Percentiles rank a stretch among this genome's conserved stretches.
phyloP scores from a whole-genome alignment of 2,113 vertebrate genomes.

The Oreamnos americanus region DNA sequence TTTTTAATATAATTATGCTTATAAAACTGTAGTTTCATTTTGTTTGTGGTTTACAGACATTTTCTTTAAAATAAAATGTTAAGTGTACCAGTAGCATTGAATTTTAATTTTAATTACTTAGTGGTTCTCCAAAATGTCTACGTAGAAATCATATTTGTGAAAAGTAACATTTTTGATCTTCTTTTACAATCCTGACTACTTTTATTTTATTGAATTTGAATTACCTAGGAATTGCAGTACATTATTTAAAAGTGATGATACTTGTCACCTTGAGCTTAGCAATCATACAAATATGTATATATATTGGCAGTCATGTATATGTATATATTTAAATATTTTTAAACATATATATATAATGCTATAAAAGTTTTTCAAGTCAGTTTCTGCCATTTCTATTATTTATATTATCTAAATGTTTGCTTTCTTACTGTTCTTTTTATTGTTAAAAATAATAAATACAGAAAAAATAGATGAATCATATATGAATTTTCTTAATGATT shows the following conservation, averaged over 20 bases:
- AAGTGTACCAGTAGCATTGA: not conserved
- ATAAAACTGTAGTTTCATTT: not conserved
- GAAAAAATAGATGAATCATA: not conserved
- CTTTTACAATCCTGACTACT: not conserved
- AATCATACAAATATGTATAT: not conserved
- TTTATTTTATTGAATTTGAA: not conserved
- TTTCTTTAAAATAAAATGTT: not conserved
- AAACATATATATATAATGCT: not conserved
- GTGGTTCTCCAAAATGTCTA: not conserved
- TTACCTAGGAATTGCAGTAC: not conserved
- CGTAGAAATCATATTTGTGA: not conserved
- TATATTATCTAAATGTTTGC: not conserved
- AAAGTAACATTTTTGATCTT: not conserved
- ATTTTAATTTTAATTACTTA: not conserved
- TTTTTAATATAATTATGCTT: not conserved
- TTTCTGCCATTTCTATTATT: not conserved
- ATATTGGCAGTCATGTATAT: not conserved
- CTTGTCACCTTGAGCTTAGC: not conserved
- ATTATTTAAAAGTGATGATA: not conserved
- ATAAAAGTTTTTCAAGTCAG: not conserved
- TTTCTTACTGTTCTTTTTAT: not conserved
- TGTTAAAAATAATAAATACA: not conserved
- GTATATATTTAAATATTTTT: not conserved
- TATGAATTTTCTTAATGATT: not conserved
- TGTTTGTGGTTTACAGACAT: not conserved